Conservation (phyloP, 2,888 invertebrate genomes). For the Actias luna region DNA sequence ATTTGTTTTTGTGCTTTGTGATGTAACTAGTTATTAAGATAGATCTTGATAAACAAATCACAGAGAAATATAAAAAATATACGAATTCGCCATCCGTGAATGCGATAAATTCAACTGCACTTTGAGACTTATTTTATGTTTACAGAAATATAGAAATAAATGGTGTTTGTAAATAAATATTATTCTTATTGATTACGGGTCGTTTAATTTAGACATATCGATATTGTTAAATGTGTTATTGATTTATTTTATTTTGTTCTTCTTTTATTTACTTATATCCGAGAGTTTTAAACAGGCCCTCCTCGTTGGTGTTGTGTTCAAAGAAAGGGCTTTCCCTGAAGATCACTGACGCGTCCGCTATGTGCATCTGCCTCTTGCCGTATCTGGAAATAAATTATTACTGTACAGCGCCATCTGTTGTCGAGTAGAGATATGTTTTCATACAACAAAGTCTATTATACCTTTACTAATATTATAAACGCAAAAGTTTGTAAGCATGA, state of each 20-base stretch:
- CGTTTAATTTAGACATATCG: not conserved
- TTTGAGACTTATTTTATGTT: not conserved
- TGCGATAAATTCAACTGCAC: not conserved
- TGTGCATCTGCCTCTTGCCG: constrained; percentile 73
- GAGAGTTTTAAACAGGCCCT: constrained; percentile 59
- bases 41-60: too few species aligned
- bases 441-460: too few species aligned
- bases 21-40: too few species aligned
- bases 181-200: not conserved
- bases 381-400: constrained; percentile 53
- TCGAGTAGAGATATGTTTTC: not conserved
- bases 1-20: too few species aligned
- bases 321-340: constrained; percentile 69
- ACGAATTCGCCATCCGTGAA: too few species aligned
- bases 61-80: too few species aligned
- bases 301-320: constrained; percentile 58
- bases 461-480: too few species aligned
- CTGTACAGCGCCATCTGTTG: constrained; percentile 25
- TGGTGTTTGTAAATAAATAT: not conserved
- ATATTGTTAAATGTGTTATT: constrained; percentile 19
- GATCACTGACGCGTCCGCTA: constrained; percentile 71
- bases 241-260: too few species aligned
- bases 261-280: constrained; percentile 56
- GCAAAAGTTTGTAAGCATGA: too few species aligned
- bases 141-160: not conserved